Conservation (phyloP, 2,797 vertebrate genomes). For the Malacoctenus gilli region DNA sequence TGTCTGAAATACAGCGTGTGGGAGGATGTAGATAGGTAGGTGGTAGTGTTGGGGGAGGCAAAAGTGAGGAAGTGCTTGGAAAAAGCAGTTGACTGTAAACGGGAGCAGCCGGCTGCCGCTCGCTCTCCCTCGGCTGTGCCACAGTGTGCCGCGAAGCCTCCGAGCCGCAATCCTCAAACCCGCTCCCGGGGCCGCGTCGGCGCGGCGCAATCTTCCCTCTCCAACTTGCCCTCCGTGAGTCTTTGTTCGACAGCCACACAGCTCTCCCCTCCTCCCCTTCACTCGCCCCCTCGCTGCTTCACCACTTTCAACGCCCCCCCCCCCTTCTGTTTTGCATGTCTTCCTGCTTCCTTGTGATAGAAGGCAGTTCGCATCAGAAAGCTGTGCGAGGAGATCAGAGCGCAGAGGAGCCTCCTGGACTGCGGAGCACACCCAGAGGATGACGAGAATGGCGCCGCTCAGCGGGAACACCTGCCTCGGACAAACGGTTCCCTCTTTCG, state of each 20-base stretch:
- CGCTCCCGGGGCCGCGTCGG: conserved; percentile 28
- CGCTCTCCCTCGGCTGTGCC: conserved; percentile 45
- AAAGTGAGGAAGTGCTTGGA: conserved; percentile 60
- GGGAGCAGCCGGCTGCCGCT: conserved; percentile 50
- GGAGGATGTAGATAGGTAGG: conserved; percentile 66
- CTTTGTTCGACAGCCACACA: conserved; percentile 73
- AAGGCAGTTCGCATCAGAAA: conserved; percentile 66
- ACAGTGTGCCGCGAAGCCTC: conserved; percentile 42
- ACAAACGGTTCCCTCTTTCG: conserved; percentile 23
- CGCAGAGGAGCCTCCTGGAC: conserved; percentile 50
- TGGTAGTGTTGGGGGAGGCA: conserved; percentile 51
- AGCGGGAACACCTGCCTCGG: conserved; percentile 8
- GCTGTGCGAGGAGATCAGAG: conserved; percentile 46
- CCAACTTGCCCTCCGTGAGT: conserved; percentile 69
- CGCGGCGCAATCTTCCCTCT: conserved; percentile 54
- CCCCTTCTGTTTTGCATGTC: conserved; percentile 80
- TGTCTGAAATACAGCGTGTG: conserved; percentile 62
- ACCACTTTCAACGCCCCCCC: conserved; percentile 68
- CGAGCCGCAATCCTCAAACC: too few species aligned
- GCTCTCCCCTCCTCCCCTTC: conserved; percentile 54
- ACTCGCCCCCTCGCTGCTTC: conserved; percentile 66
- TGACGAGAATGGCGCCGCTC: conserved; percentile 27
- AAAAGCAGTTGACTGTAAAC: conserved; percentile 54
- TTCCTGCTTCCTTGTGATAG: conserved; percentile 77
- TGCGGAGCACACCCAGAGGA: too few species aligned